Evolutionary conservation across 2,888 invertebrate species (phyloP), one percentile per base, ranked within the genome.

Genomic region (Notocelia uddmanniana): DNA sequence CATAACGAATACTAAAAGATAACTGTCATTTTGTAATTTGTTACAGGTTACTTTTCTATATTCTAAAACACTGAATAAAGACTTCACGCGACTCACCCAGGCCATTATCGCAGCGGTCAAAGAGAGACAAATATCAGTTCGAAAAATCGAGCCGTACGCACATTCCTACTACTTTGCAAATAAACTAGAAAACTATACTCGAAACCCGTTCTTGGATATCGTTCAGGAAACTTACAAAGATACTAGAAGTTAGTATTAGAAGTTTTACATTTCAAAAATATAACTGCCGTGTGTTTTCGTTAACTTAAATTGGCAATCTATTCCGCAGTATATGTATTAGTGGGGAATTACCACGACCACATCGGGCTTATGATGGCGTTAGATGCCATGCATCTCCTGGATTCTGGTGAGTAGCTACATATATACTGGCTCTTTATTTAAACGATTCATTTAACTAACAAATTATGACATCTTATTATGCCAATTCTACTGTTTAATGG

Each of bases 261-360:
- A 45, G 59, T 71, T 11, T 26, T 58, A 18, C 18, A n/a, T 26
- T 45, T 31, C 37, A 13, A 59, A 19, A 50, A 50, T 55, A 9
- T 31, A 23, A 21, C 37, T 57, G 37, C 52, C 21, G 34, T 21
- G 52, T 37, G 34, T 13, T 34, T 52, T 34, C 11, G 19, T 52
- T 26, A 50, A 48, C 23, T 63, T 37, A 64, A 50, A 50, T 57
- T 37, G 48, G n/a, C 26, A 41, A 45, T 62, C 2, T 76, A 74
- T 77, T 76, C 87, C 83, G n/a, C 95, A 98, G 98, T 98, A 89
- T 98, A 98, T 91, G 96, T 98, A 48, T 96, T 98, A 77, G 94
- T 98, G 77, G 98, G 98, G 0, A 96, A 97, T 85, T 96, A 97
- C 82, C 97, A 97, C 84, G 98, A 98, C 83, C 98, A 98, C 86